Evolutionary conservation across 1,140 invertebrate species (phyloP).

Genomic region (Thalassaphorura encarpata): DNA sequence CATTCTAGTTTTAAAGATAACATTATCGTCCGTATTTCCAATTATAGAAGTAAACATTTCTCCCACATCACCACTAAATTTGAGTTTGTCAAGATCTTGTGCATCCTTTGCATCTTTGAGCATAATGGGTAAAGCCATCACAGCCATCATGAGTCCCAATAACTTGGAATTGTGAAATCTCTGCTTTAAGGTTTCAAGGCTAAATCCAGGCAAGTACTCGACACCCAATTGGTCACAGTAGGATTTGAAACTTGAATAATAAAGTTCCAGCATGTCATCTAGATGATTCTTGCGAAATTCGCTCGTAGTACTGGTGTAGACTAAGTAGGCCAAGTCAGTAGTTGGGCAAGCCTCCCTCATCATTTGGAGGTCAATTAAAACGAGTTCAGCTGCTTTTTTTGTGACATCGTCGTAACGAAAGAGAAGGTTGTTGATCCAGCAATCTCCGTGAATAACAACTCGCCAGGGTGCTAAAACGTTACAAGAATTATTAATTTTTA

Average conservation of each 20-base stretch:
- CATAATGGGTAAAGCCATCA: not conserved
- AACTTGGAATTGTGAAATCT: not conserved
- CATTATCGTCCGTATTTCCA: not conserved
- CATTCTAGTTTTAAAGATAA: not conserved
- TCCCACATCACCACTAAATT: not conserved
- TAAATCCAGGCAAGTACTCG: not conserved
- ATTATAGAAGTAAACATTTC: not conserved
- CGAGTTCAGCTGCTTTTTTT: not conserved
- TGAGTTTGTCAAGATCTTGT: not conserved
- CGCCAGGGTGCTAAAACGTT: too few relatives aligned
- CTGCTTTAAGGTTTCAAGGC: not conserved
- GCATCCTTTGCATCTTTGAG: not conserved
- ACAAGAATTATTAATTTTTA: too few relatives aligned
- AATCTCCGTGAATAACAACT: constrained; percentile 50
- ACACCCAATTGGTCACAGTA: not conserved
- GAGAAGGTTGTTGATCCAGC: constrained; percentile 62
- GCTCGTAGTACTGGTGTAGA: not conserved
- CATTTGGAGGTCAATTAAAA: constrained; percentile 14
- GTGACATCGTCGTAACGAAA: constrained; percentile 40
- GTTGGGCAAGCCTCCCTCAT: not conserved
- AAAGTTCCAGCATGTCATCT: not conserved
- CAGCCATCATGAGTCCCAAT: not conserved
- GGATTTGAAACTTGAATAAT: not conserved
- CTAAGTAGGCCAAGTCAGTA: constrained; percentile 2
- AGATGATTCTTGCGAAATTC: not conserved